Evolutionary conservation across 1,140 invertebrate species (phyloP).

Genomic region (Spodoptera litura): DNA sequence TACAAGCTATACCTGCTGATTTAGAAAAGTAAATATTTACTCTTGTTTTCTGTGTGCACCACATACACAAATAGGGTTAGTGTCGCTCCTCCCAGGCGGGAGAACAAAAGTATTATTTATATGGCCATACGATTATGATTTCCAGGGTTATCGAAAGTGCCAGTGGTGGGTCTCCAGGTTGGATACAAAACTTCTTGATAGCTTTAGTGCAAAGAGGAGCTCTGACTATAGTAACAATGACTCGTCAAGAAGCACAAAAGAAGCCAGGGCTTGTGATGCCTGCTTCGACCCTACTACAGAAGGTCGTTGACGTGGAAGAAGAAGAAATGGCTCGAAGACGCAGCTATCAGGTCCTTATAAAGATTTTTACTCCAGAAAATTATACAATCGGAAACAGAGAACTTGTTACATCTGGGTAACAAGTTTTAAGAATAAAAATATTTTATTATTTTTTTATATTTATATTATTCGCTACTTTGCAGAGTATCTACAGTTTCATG

Average conservation of each 20-base stretch:
- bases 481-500: conserved; percentile 58
- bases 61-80: too few relatives aligned
- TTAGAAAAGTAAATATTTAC: conserved; percentile 86
- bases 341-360: conserved; percentile 39
- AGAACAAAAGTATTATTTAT: too few relatives aligned
- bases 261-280: conserved; percentile 61
- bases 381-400: too few relatives aligned
- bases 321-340: not conserved
- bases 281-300: conserved; percentile 50
- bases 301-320: conserved; percentile 4
- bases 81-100: too few relatives aligned
- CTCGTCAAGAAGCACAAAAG: conserved; percentile 61
- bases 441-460: too few relatives aligned
- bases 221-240: conserved; percentile 78
- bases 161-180: conserved; percentile 88
- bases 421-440: too few relatives aligned
- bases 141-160: conserved; percentile 86
- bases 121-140: not conserved
- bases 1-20: conserved; percentile 87
- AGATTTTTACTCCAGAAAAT: not conserved
- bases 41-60: not conserved
- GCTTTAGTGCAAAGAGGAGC: conserved; percentile 86
- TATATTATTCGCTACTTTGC: conserved; percentile 1
- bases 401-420: too few relatives aligned
- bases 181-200: conserved; percentile 88